Percentiles rank a stretch among this genome's conserved stretches.
Evolutionary conservation across 37 sponge, comb jelly and placozoan genomes (phyloP).

Genomic region (Chondrosia reniformis): DNA sequence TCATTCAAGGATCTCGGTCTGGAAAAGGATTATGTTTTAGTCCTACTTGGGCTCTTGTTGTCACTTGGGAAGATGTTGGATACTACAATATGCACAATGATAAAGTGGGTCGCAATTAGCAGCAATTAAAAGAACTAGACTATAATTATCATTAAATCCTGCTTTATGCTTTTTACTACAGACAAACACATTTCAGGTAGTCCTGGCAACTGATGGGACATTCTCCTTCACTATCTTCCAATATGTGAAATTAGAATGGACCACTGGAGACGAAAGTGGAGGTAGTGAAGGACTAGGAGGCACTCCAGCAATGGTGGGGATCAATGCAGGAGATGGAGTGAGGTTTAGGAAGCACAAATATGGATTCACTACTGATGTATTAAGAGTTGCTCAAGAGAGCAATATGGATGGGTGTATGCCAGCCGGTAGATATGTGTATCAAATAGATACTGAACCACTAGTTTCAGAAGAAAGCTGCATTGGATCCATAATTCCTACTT

Average conservation of each 20-base stretch:
- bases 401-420: background rate
- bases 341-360: background rate
- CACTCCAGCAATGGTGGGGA: slow-evolving; percentile 22
- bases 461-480: background rate
- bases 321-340: slow-evolving; percentile 22
- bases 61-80: slow-evolving; percentile 8
- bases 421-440: background rate
- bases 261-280: slow-evolving; percentile 17
- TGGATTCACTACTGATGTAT: background rate
- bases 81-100: background rate
- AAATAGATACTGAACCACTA: background rate
- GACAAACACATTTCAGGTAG: slow-evolving; percentile 18
- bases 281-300: slow-evolving; percentile 15
- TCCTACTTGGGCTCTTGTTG: slow-evolving; percentile 23
- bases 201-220: slow-evolving; percentile 4
- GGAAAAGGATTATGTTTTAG: background rate
- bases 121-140: too few relatives aligned
- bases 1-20: background rate
- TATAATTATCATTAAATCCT: background rate
- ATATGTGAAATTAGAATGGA: slow-evolving; percentile 10
- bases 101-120: slow-evolving; percentile 8
- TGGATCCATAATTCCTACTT: background rate
- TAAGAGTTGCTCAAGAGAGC: background rate
- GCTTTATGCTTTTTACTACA: background rate
- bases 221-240: slow-evolving; percentile 20